phyloP scores from a whole-genome alignment of 2,888 invertebrate species.

The Parapristionchus giblindavisi region DNA sequence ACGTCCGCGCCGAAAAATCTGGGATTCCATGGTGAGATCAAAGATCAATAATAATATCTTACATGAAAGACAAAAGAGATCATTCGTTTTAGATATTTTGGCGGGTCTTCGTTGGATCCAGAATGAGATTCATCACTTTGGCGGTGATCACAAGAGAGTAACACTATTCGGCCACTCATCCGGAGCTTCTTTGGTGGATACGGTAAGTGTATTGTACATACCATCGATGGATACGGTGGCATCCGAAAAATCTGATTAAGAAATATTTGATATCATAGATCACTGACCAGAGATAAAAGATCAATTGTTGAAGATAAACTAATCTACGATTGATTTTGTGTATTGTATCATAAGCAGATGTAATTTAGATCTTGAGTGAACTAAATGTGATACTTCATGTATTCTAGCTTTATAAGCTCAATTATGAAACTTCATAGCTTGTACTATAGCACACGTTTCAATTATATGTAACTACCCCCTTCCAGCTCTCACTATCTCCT shows the following conservation, averaged over 20 bases:
- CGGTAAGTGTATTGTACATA: conserved; percentile 5
- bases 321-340: no score
- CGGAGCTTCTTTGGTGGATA: conserved; percentile 20
- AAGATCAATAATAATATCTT: neutral
- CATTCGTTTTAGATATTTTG: conserved; percentile 16
- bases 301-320: no score
- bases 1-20: conserved; percentile 18
- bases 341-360: no score
- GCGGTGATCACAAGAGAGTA: conserved; percentile 7
- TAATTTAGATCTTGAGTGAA: no score
- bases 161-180: conserved; percentile 30
- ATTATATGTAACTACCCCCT: neutral
- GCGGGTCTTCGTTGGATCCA: conserved; percentile 20
- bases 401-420: no score
- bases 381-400: no score
- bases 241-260: no score
- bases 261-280: no score
- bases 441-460: no score
- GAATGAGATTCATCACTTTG: conserved; percentile 23
- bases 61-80: neutral
- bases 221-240: no score
- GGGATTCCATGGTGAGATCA: conserved; percentile 16
- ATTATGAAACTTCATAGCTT: no score
- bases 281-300: no score
- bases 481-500: conserved; percentile 20